Conservation (phyloP, 2,113 vertebrate genomes). For the Epinephelus fuscoguttatus region DNA sequence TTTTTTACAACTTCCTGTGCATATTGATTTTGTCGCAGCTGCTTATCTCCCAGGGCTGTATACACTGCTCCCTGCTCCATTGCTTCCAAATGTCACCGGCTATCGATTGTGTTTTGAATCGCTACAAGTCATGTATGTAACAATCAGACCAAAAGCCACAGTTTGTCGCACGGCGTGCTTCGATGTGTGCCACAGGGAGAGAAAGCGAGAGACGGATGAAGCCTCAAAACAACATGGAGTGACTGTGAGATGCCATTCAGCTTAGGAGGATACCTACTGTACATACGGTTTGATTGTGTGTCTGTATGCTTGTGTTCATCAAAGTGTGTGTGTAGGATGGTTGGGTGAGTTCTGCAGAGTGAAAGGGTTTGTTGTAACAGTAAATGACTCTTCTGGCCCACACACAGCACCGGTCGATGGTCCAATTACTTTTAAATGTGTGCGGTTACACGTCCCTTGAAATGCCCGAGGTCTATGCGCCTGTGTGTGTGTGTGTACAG, state of each 20-base stretch:
- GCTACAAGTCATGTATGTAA: constrained; percentile 27
- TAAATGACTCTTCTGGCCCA: constrained; percentile 57
- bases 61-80: constrained; percentile 12
- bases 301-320: constrained; percentile 5
- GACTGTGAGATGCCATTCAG: constrained; percentile 32
- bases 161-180: constrained; percentile 29
- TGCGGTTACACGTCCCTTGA: constrained; percentile 38
- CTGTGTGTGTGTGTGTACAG: background rate
- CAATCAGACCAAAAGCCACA: constrained; percentile 40
- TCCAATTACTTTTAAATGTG: constrained; percentile 67
- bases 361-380: constrained; percentile 50
- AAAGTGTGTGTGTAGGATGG: background rate
- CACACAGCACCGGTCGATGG: constrained; percentile 44
- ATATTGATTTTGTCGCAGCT: constrained; percentile 47
- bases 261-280: background rate
- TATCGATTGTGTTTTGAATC: constrained; percentile 47
- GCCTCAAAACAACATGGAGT: constrained; percentile 8
- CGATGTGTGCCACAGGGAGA: constrained; percentile 24
- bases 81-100: constrained; percentile 62
- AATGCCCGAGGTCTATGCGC: constrained; percentile 6
- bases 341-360: constrained; percentile 1
- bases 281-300: constrained; percentile 22
- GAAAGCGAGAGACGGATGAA: constrained; percentile 31
- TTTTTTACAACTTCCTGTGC: constrained; percentile 39
- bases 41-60: constrained; percentile 6